These are phyloP conservation scores for Tragelaphus buxtoni DNA, from an alignment of 2,113 vertebrate genomes.

Conservation along the genomic window DNA sequence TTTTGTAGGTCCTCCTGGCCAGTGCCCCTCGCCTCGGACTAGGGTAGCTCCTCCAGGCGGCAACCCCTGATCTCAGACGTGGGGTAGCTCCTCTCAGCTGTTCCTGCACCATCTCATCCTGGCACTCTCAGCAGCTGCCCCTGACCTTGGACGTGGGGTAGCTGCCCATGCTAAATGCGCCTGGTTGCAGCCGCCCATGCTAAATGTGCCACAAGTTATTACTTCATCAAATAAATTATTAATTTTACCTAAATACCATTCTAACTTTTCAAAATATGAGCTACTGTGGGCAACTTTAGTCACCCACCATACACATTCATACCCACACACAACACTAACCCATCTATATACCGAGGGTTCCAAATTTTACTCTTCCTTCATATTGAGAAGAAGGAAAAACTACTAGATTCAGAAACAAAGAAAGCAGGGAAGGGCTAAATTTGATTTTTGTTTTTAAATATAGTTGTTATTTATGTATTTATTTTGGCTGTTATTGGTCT, in stretches of 20 bases:
- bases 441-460: background rate
- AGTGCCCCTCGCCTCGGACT: too few species aligned
- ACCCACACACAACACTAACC: background rate
- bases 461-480: background rate
- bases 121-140: too few species aligned
- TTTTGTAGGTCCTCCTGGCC: too few species aligned
- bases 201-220: background rate
- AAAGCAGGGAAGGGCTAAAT: background rate
- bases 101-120: too few species aligned
- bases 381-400: background rate
- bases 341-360: background rate
- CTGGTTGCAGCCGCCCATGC: too few species aligned
- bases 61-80: too few species aligned
- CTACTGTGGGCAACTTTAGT: background rate
- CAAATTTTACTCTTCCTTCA: background rate
- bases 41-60: too few species aligned
- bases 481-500: background rate
- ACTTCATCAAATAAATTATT: background rate
- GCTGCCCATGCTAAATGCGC: too few species aligned
- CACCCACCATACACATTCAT: fast-evolving
- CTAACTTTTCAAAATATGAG: background rate
- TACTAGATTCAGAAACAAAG: background rate
- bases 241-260: background rate
- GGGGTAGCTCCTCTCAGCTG: too few species aligned
- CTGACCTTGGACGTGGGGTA: too few species aligned